phyloP scores from a whole-genome alignment of 2,888 invertebrate species.

The Leucoptera coffeella region DNA sequence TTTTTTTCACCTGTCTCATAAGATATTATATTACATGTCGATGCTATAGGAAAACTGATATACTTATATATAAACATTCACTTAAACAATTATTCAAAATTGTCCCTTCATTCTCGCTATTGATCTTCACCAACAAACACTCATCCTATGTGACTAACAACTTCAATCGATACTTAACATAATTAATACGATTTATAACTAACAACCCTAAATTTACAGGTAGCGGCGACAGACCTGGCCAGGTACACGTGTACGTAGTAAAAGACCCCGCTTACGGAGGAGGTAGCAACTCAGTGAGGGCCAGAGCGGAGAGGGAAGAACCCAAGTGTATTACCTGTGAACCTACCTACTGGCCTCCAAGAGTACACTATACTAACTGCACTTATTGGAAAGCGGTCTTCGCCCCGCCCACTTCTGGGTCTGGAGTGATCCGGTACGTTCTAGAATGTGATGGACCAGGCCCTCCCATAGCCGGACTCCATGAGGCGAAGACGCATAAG shows the following conservation, averaged over 20 bases:
- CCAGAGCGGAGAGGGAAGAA: conserved; percentile 56
- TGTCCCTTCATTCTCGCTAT: too few species aligned
- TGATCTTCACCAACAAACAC: too few species aligned
- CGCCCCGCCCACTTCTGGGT: conserved; percentile 42
- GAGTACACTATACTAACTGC: conserved; percentile 78
- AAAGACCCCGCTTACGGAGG: conserved; percentile 66
- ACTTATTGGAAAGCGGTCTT: conserved; percentile 78
- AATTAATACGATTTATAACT: too few species aligned
- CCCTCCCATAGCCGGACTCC: conserved; percentile 76
- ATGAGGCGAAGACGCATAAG: conserved; percentile 69
- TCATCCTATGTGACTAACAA: too few species aligned
- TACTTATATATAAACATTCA: too few species aligned
- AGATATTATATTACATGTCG: too few species aligned
- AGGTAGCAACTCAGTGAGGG: conserved; percentile 38
- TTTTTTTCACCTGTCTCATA: too few species aligned
- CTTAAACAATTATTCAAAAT: too few species aligned
- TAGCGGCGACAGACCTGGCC: conserved; percentile 79
- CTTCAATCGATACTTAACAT: too few species aligned
- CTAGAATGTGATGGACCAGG: conserved; percentile 90
- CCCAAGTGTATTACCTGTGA: conserved; percentile 86
- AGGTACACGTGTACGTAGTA: conserved; percentile 83
- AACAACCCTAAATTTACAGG: conserved; percentile 46
- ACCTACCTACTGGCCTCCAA: conserved; percentile 71
- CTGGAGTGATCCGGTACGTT: conserved; percentile 61
- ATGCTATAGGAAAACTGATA: too few species aligned